Conservation (phyloP, 2,888 invertebrate species). For the Synanthedon tipuliformis region DNA sequence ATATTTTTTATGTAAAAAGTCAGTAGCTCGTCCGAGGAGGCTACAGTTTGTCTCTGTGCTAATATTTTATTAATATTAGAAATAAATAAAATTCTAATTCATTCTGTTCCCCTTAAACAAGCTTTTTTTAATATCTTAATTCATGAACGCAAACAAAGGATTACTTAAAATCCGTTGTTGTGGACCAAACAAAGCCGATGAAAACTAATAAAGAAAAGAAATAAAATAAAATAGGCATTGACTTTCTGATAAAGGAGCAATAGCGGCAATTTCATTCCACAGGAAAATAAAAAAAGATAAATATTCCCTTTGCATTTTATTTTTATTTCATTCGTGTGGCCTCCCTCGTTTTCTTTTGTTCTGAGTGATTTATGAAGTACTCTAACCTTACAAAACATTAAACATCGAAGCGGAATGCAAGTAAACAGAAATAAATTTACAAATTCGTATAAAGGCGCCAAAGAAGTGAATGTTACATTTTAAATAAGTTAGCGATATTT, state of each 20-base stretch:
- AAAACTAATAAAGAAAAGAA: constrained; percentile 15
- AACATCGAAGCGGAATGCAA: constrained; percentile 17
- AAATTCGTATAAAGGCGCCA: constrained; percentile 7
- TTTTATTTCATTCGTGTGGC: constrained; percentile 10
- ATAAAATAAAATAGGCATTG: constrained; percentile 24
- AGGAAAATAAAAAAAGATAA: constrained; percentile 24
- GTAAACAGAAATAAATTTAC: constrained; percentile 19
- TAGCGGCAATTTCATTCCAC: constrained; percentile 22
- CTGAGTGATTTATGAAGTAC: constrained; percentile 22
- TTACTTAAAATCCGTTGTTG: constrained; percentile 7
- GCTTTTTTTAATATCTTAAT: not conserved
- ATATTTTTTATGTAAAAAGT: no score
- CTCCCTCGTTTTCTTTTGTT: constrained; percentile 13
- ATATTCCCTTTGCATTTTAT: constrained; percentile 32
- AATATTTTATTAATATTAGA: no score
- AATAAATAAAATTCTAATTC: no score
- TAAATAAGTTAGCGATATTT: not conserved
- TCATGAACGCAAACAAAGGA: not conserved
- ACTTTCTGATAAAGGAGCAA: constrained; percentile 28
- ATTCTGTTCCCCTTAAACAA: not conserved
- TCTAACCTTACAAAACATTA: constrained; percentile 22
- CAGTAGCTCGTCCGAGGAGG: no score
- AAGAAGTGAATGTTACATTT: constrained; percentile 3
- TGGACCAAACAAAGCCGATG: constrained; percentile 7
- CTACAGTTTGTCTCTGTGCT: no score